Evolutionary conservation across 2,888 invertebrate species (phyloP), one percentile per base, ranked within the genome.

Genomic region (Himalopsyche kuldschensis): DNA sequence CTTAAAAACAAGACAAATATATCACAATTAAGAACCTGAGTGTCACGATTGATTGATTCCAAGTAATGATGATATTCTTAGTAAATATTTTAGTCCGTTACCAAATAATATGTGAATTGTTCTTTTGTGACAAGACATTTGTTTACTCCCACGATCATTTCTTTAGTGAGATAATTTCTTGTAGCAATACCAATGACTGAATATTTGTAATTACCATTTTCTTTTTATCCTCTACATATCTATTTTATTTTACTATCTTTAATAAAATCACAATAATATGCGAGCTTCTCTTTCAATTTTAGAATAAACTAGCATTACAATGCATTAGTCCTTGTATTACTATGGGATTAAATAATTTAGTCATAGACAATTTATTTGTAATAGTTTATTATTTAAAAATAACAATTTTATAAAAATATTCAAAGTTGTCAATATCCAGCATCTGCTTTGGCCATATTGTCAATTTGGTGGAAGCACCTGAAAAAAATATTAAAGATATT

Each of bases 21-120:
- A 87, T 92, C 84, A 89, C 89, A 86, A 84, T 91, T 15, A 89
- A 88, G 78, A 88, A 81, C 69, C 63, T 69, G 41, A 85, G 85
- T 47, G 80, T 85, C 27, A 35, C 80, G 11, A 24, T 84, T 17
- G 75, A 80, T 85, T 78, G 79, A 86, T 78, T 86, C 46, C 79
- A 79, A 27, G 32, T 35, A 78, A 46, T 30, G 20, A 27, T 30
- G 46, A 69, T 31, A 27, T 75, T 30, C 24, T 31, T 35, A 46
- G 11, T 3, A 41, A 41, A 41, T 15, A 41, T 41, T 41, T 35
- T 10, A 35, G 2, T 15, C 15, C 15, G 41, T 41, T 41, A 41
- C 41, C 41, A 41, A 41, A 41, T 11, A 41, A 15, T 15, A 41
- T 41, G 15, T 41, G 41, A 41, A 41, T 11, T 11, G 15, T 41